Percentiles rank a stretch among this genome's conserved stretches.
Conservation (phyloP, 2,797 vertebrate species). For the Peromyscus melanophrys region DNA sequence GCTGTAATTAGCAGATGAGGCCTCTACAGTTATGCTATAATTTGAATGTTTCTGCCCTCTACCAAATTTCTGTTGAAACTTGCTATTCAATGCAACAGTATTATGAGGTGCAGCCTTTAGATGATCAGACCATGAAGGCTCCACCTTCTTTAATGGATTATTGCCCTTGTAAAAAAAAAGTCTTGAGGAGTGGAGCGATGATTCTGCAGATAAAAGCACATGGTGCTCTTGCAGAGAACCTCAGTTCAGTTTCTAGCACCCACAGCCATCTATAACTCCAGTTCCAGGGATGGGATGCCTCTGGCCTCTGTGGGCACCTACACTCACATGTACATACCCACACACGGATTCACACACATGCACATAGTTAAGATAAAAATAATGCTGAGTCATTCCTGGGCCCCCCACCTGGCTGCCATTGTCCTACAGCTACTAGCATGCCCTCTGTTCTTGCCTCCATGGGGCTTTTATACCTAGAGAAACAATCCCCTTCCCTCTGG, state of each 20-base stretch:
- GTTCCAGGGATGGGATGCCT: not conserved
- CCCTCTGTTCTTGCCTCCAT: conserved; percentile 53
- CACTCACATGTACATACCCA: not conserved
- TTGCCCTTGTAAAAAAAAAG: not conserved
- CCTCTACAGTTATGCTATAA: not conserved
- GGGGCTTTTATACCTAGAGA: conserved; percentile 57
- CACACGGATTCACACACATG: not conserved
- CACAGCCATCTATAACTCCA: not conserved
- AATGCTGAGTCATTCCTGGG: conserved; percentile 25
- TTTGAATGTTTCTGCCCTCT: not conserved
- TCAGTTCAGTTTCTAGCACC: not conserved
- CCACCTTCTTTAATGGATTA: not conserved
- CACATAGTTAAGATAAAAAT: not conserved
- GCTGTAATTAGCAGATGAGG: not conserved
- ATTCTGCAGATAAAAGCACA: not conserved
- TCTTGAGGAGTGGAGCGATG: not conserved
- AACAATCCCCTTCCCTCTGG: conserved; percentile 32
- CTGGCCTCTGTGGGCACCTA: not conserved
- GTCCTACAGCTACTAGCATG: conserved; percentile 32
- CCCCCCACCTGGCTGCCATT: not conserved
- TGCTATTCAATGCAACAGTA: not conserved
- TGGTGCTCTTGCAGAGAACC: not conserved
- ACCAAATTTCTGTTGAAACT: not conserved
- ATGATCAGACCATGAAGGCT: not conserved
- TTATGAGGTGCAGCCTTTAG: not conserved